Evolutionary conservation across 2,113 vertebrate species (phyloP), one percentile per base, ranked within the genome.

Genomic region (Elachura formosa): DNA sequence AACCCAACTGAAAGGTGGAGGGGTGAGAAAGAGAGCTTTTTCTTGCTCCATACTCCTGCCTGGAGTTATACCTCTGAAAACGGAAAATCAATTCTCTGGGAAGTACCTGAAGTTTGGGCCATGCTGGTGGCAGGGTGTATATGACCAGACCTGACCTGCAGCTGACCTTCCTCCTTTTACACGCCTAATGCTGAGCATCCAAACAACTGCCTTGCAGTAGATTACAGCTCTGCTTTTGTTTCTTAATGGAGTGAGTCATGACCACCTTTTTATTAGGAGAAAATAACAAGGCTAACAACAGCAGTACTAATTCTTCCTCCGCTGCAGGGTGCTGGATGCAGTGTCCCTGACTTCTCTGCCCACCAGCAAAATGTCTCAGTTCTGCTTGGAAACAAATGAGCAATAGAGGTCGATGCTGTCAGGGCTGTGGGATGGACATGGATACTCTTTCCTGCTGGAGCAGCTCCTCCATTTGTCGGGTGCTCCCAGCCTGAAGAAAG

Each of bases 201-300:
- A 83, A 96, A 93, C 94, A 87, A 92, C 88, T 83, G 88, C 94
- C 75, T 86, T 77, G 64, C 92, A 77, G 94, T 79, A 84, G 94
- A 90, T 96, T 93, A 92, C 83, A 94, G 92, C 92, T 94, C 86
- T 80, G 84, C 88, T 93, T 95, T 93, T 96, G 95, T 95, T 96
- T 94, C 95, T 96, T 90, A 95, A 94, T 85, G 25, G 83, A 93
- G 79, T 96, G 96, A 96, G 83, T 95, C 96, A 96, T 56, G 94
- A 73, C 88, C 85, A 95, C 92, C 95, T 94, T 96, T 95, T 94
- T 95, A 96, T 93, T 96, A 95, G 94, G 84, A 95, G 94, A 95
- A 95, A 96, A 96, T 93, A 83, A 92, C 88, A 87, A 74, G 62
- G 75, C 83, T 88, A 92, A 88, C 72, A 90, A 18, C 87, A 77